phyloP scores from a whole-genome alignment of 2,797 vertebrate species.

The Acanthurus tractus region DNA sequence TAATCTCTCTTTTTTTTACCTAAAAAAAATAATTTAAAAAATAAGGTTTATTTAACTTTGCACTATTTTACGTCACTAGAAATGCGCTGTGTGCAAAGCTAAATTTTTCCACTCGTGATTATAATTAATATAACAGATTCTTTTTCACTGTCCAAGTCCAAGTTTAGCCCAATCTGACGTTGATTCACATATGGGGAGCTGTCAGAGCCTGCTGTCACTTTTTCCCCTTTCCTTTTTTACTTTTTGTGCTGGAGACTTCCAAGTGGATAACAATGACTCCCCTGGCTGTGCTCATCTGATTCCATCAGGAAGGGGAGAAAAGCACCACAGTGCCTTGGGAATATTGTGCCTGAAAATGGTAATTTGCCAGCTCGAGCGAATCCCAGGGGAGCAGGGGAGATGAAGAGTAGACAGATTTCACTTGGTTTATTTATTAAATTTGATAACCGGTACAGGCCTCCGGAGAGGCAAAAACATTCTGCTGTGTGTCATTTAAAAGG shows the following conservation, averaged over 20 bases:
- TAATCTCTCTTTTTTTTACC: constrained; percentile 6
- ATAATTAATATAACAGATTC: constrained; percentile 43
- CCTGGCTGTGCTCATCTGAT: constrained; percentile 80
- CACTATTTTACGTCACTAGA: constrained; percentile 15
- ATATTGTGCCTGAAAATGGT: constrained; percentile 83
- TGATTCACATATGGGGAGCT: constrained; percentile 70
- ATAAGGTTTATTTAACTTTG: constrained; percentile 53
- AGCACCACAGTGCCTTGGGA: constrained; percentile 73
- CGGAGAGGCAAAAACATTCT: constrained; percentile 76
- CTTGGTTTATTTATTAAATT: constrained; percentile 87
- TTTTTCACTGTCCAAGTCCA: constrained; percentile 56
- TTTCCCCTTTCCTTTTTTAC: constrained; percentile 47
- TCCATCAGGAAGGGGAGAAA: constrained; percentile 83
- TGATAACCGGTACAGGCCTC: constrained; percentile 85
- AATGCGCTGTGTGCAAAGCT: constrained; percentile 2
- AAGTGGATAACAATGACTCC: constrained; percentile 81
- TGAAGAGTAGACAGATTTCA: constrained; percentile 87
- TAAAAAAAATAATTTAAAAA: constrained; percentile 42
- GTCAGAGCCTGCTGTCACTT: constrained; percentile 69
- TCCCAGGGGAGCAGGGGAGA: constrained; percentile 81
- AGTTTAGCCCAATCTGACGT: constrained; percentile 46
- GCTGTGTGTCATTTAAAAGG: constrained; percentile 70
- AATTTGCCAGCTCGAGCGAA: constrained; percentile 83
- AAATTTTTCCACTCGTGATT: neutral
- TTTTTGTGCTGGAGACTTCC: constrained; percentile 65